Evolutionary conservation across 2,797 vertebrate species (phyloP).

Genomic region (Craterocephalus amniculus): DNA sequence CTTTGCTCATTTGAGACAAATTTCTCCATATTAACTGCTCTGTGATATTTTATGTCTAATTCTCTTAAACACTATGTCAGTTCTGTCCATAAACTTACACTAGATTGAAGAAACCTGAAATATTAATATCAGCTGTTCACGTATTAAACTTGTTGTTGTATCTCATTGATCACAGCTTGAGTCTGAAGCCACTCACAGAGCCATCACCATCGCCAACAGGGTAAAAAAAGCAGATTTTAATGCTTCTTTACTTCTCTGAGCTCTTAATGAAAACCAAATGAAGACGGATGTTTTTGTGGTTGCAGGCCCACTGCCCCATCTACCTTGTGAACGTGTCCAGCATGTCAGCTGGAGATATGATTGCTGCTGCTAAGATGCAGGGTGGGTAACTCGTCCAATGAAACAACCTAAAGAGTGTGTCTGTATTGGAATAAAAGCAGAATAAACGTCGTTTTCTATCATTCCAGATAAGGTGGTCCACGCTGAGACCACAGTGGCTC

Average conservation of each 20-base stretch:
- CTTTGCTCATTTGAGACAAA: background rate
- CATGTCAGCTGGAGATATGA: slow-evolving; percentile 90
- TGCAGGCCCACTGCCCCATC: slow-evolving; percentile 85
- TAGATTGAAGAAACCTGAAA: background rate
- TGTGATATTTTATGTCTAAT: background rate
- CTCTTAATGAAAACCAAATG: background rate
- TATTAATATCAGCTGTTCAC: background rate
- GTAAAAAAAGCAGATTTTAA: slow-evolving; percentile 68
- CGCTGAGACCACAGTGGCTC: slow-evolving; percentile 92
- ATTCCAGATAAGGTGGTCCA: slow-evolving; percentile 91
- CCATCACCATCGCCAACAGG: slow-evolving; percentile 89
- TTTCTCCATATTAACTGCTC: background rate
- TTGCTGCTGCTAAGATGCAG: slow-evolving; percentile 90
- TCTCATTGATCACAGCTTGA: slow-evolving; percentile 82
- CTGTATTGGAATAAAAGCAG: background rate
- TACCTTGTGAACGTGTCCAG: slow-evolving; percentile 94
- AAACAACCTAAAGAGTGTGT: background rate
- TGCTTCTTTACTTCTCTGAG: slow-evolving; percentile 2
- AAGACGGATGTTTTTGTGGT: background rate
- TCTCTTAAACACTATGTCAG: background rate
- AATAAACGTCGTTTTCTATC: background rate
- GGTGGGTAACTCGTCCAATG: slow-evolving; percentile 65
- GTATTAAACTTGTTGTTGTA: slow-evolving; percentile 8
- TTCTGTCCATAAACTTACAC: background rate
- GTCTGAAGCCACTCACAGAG: slow-evolving; percentile 93